A percentile compares a stretch with the other conserved stretches of the same genome.
These are phyloP conservation scores for Leptodactylus fuscus DNA, from an alignment of 2,113 vertebrate species.

Conservation along the genomic window DNA sequence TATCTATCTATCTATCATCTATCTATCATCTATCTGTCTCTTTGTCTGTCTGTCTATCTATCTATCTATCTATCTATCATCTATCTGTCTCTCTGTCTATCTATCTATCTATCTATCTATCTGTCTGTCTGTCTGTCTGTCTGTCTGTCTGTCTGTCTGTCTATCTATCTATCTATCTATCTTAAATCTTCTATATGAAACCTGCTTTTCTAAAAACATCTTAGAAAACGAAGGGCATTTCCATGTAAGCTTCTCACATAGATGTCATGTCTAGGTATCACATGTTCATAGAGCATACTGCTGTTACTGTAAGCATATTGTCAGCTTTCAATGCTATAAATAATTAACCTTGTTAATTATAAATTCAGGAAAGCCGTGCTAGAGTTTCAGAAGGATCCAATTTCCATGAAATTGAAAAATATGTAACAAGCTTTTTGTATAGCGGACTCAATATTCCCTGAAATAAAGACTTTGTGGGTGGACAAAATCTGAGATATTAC, in stretches of 20 bases:
- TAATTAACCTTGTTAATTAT: slow-evolving; percentile 33
- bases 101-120: too few species aligned
- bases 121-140: too few species aligned
- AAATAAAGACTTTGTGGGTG: background rate
- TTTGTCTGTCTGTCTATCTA: too few species aligned
- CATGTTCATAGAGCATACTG: background rate
- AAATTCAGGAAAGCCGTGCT: slow-evolving; percentile 23
- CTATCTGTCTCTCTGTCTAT: too few species aligned
- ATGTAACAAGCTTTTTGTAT: slow-evolving; percentile 1
- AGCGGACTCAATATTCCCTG: background rate
- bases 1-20: too few species aligned
- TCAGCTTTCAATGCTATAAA: slow-evolving; percentile 42
- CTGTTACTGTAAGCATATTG: slow-evolving; percentile 31
- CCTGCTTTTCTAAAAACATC: background rate
- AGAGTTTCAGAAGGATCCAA: slow-evolving; percentile 31
- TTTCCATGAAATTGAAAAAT: slow-evolving; percentile 31
- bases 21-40: too few species aligned
- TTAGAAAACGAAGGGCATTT: background rate
- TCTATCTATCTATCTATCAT: too few species aligned
- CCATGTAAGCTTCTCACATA: background rate
- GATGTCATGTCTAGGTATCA: slow-evolving; percentile 6
- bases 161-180: background rate
- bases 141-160: too few species aligned
- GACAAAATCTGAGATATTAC: background rate
- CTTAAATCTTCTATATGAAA: background rate